phyloP scores from a whole-genome alignment of 2,797 vertebrate species.

The Poeciliopsis presidionis region DNA sequence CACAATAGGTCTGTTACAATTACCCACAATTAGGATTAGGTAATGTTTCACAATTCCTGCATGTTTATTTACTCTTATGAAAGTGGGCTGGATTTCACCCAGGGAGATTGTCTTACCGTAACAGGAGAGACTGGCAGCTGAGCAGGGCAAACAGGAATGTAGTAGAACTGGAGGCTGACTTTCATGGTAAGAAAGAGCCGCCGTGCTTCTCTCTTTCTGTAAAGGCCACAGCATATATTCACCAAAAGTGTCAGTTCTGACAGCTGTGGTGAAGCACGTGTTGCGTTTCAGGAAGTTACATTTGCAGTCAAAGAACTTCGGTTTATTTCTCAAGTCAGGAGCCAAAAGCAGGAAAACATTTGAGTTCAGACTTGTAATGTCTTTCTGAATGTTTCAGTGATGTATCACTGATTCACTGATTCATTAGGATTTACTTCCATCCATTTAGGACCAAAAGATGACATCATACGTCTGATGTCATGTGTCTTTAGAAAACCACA shows the following conservation, averaged over 20 bases:
- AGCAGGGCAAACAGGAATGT: constrained; percentile 83
- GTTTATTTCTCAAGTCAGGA: background rate
- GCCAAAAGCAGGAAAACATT: background rate
- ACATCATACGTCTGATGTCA: background rate
- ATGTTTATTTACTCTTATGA: background rate
- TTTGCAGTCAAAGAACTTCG: background rate
- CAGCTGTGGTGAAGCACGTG: background rate
- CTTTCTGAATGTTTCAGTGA: background rate
- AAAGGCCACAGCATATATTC: constrained; percentile 21
- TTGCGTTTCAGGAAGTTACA: background rate
- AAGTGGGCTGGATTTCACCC: background rate
- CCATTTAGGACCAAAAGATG: background rate
- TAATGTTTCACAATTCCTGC: background rate
- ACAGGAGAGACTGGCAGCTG: constrained; percentile 27
- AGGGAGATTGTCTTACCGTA: constrained; percentile 67
- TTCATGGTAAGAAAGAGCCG: constrained; percentile 86
- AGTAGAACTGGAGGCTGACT: constrained; percentile 92
- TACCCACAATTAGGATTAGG: background rate
- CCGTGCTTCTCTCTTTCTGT: constrained; percentile 90
- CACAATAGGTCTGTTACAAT: background rate
- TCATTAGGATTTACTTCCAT: background rate
- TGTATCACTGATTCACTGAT: background rate
- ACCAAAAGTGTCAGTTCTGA: constrained; percentile 5
- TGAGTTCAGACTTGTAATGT: background rate
- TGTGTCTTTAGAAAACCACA: background rate